Evolutionary conservation across 2,797 vertebrate genomes (phyloP).

Genomic region (Spinibarbus caldwelli): DNA sequence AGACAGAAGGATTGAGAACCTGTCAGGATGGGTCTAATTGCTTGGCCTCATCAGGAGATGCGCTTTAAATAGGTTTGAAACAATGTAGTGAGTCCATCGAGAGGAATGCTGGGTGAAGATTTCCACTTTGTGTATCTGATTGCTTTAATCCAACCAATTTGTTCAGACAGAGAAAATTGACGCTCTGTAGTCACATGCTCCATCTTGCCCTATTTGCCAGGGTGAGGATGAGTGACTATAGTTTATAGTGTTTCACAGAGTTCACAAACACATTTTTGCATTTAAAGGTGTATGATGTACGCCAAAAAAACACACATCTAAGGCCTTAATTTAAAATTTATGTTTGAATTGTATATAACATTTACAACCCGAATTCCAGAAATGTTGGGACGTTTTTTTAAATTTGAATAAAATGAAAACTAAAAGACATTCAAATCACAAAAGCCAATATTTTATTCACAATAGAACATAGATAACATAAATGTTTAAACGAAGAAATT

Average conservation of each 20-base stretch:
- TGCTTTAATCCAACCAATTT: constrained; percentile 26
- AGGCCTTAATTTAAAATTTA: no score
- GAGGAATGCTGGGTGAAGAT: neutral
- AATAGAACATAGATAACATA: no score
- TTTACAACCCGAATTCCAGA: no score
- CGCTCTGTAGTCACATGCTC: neutral
- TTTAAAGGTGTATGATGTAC: neutral
- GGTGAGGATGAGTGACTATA: neutral
- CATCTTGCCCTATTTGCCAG: neutral
- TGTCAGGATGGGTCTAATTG: constrained; percentile 41
- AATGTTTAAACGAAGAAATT: no score
- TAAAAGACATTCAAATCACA: no score
- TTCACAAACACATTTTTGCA: neutral
- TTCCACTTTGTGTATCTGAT: constrained; percentile 15
- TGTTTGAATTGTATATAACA: no score
- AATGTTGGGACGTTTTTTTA: no score
- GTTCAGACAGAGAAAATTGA: constrained; percentile 13
- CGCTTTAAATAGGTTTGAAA: constrained; percentile 41
- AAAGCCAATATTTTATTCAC: no score
- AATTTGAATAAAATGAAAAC: no score
- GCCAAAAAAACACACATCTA: neutral
- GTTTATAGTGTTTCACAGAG: neutral
- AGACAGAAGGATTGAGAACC: neutral
- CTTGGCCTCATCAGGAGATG: constrained; percentile 33
- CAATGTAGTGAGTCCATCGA: neutral